Base-by-base conservation (phyloP, 2,888 invertebrate species). In the Julus scandinavius region DNA sequence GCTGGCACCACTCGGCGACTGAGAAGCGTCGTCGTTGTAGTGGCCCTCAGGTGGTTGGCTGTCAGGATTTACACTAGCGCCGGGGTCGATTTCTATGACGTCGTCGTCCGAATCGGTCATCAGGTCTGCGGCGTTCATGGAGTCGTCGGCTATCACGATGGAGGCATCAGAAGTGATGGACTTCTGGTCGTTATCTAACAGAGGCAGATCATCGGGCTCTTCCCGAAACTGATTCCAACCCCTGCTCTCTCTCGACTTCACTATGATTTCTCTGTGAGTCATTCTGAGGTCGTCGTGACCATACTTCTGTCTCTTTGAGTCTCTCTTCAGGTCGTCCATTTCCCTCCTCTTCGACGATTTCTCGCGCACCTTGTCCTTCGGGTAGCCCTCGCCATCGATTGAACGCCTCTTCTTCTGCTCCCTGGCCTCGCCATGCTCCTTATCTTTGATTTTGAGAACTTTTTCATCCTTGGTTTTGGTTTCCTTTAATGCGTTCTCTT, bases 211-310 rank as follows among this genome's bases (percentile, higher is more conserved):
- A 96, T 96, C 9, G 97, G 97, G 13, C 85, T 89, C 85, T 83
- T 89, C 87, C 41, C 86, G 88, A 20, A 80, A 87, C 40, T 63
- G 80, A 83, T 38, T n/a, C 87, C 87, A 87, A 7, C 87, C 41
- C 41, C 50, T n/a, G n/a, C 96, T 96, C 90, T 96, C 95, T 91
- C 96, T 54, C 40, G 87, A 58, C 58, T 87, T 87, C 9, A 87
- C 87, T n/a, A 87, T 54, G 2, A 87, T 58, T 17, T 87, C 87
- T 29, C 87, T n/a, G 40, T 58, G 87, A 2, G 58, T 54, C 54
- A 63, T 41, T 11, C 87, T 96, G 90, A 97, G 93, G 93, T 97
- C 97, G 90, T 97, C 97, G 89, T 97, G 97, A 90, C 97, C 97
- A 89, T 88, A 88, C 11, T 88, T 87, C 41, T 58, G 85, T 38